Evolutionary conservation across 2,797 vertebrate species (phyloP).

Genomic region (Trematomus bernacchii): DNA sequence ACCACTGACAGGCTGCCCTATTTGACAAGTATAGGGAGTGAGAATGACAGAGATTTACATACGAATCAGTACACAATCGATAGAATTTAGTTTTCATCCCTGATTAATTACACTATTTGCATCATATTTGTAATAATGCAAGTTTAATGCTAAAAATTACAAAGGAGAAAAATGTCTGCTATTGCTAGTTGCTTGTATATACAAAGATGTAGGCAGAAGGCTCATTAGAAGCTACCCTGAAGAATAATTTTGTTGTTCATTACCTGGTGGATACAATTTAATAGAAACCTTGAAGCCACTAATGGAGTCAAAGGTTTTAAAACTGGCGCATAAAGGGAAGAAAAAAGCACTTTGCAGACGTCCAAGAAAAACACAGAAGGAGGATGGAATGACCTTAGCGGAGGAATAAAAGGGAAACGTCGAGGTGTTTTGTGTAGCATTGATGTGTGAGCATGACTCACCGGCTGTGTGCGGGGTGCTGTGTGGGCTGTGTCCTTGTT

Average conservation of each 20-base stretch:
- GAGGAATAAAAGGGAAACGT: conserved; percentile 50
- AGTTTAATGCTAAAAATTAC: conserved; percentile 9
- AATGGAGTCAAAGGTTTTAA: conserved; percentile 54
- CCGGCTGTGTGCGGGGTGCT: conserved; percentile 38
- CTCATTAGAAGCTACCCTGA: conserved; percentile 18
- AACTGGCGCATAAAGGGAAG: conserved; percentile 48
- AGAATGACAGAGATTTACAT: background rate
- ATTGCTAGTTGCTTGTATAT: background rate
- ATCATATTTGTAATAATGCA: conserved; percentile 28
- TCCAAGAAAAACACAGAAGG: conserved; percentile 43
- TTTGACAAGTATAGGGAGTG: no score
- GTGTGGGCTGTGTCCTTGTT: conserved; percentile 72
- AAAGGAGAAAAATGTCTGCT: conserved; percentile 1
- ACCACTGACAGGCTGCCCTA: no score
- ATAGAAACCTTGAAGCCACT: conserved; percentile 53
- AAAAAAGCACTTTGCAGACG: conserved; percentile 71
- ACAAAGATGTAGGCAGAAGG: conserved; percentile 1
- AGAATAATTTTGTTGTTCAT: background rate
- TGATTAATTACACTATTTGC: conserved; percentile 25
- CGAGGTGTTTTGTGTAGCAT: conserved; percentile 63
- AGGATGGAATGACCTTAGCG: conserved; percentile 55
- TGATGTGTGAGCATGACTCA: conserved; percentile 70
- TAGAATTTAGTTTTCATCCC: conserved; percentile 5
- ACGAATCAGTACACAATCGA: background rate
- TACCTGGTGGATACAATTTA: conserved; percentile 22